Evolutionary conservation across 2,113 vertebrate species (phyloP).

Genomic region (Felis chaus): DNA sequence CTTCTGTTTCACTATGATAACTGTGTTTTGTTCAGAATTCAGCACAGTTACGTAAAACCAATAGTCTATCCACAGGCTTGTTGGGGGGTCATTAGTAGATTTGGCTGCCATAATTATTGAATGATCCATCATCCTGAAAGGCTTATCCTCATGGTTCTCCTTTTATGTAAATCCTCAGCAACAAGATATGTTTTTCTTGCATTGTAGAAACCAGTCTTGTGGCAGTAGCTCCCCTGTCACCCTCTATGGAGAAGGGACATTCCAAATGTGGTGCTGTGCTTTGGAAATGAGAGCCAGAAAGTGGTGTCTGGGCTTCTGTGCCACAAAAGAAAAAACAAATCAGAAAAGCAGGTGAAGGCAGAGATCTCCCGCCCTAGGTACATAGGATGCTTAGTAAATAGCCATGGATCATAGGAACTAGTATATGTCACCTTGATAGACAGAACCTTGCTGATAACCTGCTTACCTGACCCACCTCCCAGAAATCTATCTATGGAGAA

Average conservation of each 20-base stretch:
- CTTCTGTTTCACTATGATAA: slow-evolving; percentile 70
- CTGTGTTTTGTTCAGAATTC: slow-evolving; percentile 52
- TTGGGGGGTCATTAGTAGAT: slow-evolving; percentile 7
- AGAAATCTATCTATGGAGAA: background rate
- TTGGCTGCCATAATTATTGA: slow-evolving; percentile 38
- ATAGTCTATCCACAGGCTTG: background rate
- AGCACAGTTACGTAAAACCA: slow-evolving; percentile 30
- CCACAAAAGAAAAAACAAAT: background rate
- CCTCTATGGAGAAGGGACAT: background rate
- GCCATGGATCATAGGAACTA: background rate
- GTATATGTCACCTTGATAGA: background rate
- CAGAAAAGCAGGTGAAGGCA: background rate
- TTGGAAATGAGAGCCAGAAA: background rate
- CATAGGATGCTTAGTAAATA: background rate
- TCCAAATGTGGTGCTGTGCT: background rate
- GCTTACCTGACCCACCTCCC: background rate
- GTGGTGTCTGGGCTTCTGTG: background rate
- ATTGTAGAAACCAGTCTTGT: background rate
- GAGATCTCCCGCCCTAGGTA: background rate
- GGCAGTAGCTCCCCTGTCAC: background rate
- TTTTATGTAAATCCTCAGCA: background rate
- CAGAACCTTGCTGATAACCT: background rate
- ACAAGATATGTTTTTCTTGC: background rate
- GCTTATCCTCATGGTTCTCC: background rate
- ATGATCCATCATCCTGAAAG: slow-evolving; percentile 46